Percentiles rank a stretch among this genome's conserved stretches.
phyloP scores from a whole-genome alignment of 2,888 invertebrate genomes.

The Emmelina monodactyla region DNA sequence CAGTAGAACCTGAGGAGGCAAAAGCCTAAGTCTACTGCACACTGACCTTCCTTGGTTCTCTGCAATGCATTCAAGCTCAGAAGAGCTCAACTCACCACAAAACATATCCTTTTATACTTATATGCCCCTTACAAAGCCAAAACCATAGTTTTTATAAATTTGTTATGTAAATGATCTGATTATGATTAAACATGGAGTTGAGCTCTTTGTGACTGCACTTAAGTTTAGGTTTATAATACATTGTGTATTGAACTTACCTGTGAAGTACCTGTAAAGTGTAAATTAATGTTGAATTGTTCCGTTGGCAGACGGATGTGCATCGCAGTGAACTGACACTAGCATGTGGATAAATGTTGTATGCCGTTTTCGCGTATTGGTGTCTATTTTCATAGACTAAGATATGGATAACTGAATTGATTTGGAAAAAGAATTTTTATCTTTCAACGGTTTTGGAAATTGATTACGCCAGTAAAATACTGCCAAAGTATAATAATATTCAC shows the following conservation, averaged over 20 bases:
- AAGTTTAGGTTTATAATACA: conserved; percentile 52
- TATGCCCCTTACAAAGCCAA: conserved; percentile 27
- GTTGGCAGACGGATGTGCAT: conserved; percentile 42
- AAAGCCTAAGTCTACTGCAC: conserved; percentile 53
- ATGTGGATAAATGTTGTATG: conserved; percentile 43
- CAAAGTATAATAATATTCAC: conserved; percentile 57
- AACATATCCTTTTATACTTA: conserved; percentile 39
- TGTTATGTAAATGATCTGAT: conserved; percentile 27
- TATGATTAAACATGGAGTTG: conserved; percentile 36
- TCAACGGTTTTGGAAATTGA: conserved; percentile 33
- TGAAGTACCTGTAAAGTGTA: conserved; percentile 65
- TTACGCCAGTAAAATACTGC: conserved; percentile 59
- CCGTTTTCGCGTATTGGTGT: conserved; percentile 53
- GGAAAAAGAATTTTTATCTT: conserved; percentile 19
- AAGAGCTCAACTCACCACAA: conserved; percentile 48
- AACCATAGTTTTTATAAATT: conserved; percentile 38
- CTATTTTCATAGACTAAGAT: conserved; percentile 39
- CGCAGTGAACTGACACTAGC: conserved; percentile 53
- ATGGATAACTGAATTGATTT: conserved; percentile 48
- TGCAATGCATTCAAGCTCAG: conserved; percentile 57
- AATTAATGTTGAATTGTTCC: conserved; percentile 46
- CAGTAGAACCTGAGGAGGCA: conserved; percentile 67
- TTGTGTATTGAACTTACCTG: conserved; percentile 57
- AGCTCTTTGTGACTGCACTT: conserved; percentile 53
- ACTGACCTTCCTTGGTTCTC: conserved; percentile 46